These are phyloP conservation scores for Hippoglossus stenolepis DNA, from an alignment of 2,113 vertebrate species.

Conservation along the genomic window DNA sequence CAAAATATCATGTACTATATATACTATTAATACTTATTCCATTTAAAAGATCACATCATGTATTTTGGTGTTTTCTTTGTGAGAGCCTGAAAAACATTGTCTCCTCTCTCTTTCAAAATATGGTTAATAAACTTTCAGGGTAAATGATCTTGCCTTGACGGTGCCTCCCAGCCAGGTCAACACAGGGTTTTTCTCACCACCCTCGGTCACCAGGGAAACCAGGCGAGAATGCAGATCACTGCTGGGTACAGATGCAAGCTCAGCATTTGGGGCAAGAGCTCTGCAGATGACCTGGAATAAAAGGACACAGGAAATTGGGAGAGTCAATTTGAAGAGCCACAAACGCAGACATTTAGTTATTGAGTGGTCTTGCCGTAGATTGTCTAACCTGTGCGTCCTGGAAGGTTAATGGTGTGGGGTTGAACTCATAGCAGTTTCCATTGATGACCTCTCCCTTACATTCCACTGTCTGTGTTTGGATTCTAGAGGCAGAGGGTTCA, in stretches of 20 bases:
- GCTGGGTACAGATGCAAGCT: constrained; percentile 74
- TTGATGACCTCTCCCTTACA: constrained; percentile 72
- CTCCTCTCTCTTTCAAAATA: background rate
- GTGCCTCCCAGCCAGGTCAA: constrained; percentile 79
- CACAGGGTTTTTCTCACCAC: constrained; percentile 51
- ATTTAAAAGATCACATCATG: too few relatives aligned
- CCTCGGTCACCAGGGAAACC: constrained; percentile 72
- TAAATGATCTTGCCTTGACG: constrained; percentile 63
- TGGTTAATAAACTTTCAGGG: background rate
- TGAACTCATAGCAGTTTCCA: constrained; percentile 75
- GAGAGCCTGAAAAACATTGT: too few relatives aligned
- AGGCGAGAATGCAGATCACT: constrained; percentile 68
- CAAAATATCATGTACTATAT: background rate
- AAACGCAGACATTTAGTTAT: too few relatives aligned
- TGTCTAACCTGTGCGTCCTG: constrained; percentile 76
- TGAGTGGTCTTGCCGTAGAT: background rate
- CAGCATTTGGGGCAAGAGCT: constrained; percentile 52
- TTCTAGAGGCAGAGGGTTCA: background rate
- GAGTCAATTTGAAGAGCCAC: background rate
- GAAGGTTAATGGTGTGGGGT: constrained; percentile 67
- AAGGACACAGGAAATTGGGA: background rate
- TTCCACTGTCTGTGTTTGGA: constrained; percentile 14
- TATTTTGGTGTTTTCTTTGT: too few relatives aligned
- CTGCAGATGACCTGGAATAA: constrained; percentile 66
- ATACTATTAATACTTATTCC: background rate